Base-by-base conservation (phyloP, 2,888 invertebrate genomes). In the Leucophenga maculata region DNA sequence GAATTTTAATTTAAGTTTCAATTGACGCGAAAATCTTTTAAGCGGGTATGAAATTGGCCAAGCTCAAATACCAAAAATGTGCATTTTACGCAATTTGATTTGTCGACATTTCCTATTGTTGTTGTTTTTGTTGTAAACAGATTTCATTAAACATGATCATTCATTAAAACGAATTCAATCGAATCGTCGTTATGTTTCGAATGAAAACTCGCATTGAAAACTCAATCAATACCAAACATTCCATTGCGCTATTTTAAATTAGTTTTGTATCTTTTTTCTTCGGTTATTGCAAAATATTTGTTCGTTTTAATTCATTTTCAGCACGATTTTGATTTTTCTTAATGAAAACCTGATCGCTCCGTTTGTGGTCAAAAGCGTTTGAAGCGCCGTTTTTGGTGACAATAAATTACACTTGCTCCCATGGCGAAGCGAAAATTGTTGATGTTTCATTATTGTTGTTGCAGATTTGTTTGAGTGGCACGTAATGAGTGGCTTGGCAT, bases 401-500 rank as follows among this genome's bases (percentile, higher is more conserved):
- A 81, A 83, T 81, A 81, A 81, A 81, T 81, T 82, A 81, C 80
- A 76, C 82, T 80, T 73, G 72, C 70, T 72, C 81, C 69, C 73
- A 64, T 68, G 67, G 20, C 62, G 69, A 18, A 46, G 46, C 50
- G 44, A 6, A 13, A 32, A 46, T 60, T 67, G 26, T 46, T 59
- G 39, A n/a, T 16, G 22, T 50, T 59, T 20, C 32, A 62, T 64
- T 16, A 18, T 44, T 69, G 6, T 66, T 32, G 59, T 65, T 44
- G 44, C 46, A 48, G 48, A 48, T 65, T 46, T 39, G 44, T 39
- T 69, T 70, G 72, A 71, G 70, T 72, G 73, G 73, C 75, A 73
- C 77, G 71, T 80, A 80, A 83, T 80, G 80, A 81, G 83, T 83
- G 71, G 74, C 75, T 83, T 81, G 80, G 77, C 83, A 83, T 83